Evolutionary conservation across 2,113 vertebrate species (phyloP).

Genomic region (Delphinapterus leucas): DNA sequence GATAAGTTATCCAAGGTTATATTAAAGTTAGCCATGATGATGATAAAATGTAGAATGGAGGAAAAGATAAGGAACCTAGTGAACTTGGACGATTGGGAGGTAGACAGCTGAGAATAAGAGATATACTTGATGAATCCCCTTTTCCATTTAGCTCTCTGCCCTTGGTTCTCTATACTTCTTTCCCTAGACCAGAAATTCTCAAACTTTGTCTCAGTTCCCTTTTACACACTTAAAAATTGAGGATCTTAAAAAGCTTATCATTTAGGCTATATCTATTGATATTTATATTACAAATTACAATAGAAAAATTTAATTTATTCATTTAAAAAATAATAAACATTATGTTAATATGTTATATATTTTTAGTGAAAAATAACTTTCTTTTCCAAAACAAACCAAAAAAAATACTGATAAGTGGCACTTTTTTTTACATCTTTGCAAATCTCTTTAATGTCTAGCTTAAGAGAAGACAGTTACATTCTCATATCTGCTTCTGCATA

Average conservation of each 20-base stretch:
- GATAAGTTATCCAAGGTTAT: not conserved
- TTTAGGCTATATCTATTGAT: not conserved
- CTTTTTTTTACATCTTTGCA: not conserved
- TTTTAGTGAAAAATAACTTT: not conserved
- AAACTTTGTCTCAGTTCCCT: not conserved
- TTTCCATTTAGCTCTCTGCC: not conserved
- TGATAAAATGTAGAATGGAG: not conserved
- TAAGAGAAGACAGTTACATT: conserved; percentile 7
- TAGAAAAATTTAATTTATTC: not conserved
- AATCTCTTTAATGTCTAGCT: not conserved
- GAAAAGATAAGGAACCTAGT: not conserved
- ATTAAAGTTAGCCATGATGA: not conserved
- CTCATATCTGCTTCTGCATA: not conserved
- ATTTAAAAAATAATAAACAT: not conserved
- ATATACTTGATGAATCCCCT: not conserved
- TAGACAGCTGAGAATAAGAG: not conserved
- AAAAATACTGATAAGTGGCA: not conserved
- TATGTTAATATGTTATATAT: not conserved
- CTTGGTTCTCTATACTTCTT: not conserved
- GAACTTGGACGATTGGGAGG: not conserved
- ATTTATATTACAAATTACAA: not conserved
- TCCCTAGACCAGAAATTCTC: not conserved
- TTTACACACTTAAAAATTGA: not conserved
- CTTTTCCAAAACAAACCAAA: not conserved
- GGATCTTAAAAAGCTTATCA: not conserved